A percentile compares a stretch with the other conserved stretches of the same genome.
Evolutionary conservation across 37 sponge, comb jelly and placozoan genomes (phyloP).

Genomic region (Hormiphora californensis): DNA sequence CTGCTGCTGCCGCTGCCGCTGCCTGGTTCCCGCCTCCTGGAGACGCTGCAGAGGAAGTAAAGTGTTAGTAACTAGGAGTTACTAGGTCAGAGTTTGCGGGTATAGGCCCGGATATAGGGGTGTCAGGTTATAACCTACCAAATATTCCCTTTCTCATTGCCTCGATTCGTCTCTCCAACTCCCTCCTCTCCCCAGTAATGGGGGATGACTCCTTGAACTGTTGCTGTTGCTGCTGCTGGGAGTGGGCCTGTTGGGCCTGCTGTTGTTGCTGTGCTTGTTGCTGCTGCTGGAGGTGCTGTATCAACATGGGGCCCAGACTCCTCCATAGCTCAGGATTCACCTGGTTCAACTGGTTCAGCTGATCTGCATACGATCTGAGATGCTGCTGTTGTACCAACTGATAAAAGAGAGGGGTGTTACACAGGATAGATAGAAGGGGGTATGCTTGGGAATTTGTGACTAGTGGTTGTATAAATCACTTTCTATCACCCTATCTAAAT

Average conservation of each 20-base stretch:
- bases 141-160: constrained; percentile 15
- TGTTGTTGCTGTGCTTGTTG: constrained; percentile 44
- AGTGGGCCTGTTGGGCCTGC: too few relatives aligned
- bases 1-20: too few relatives aligned
- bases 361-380: too few relatives aligned
- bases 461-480: too few relatives aligned
- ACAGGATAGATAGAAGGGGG: too few relatives aligned
- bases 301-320: background rate
- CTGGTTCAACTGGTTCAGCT: too few relatives aligned
- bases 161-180: background rate
- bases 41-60: background rate
- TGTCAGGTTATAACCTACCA: background rate
- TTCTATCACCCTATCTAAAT: too few relatives aligned
- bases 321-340: too few relatives aligned
- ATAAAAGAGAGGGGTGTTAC: too few relatives aligned
- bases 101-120: background rate
- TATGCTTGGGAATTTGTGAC: too few relatives aligned
- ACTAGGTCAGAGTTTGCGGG: background rate
- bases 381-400: too few relatives aligned
- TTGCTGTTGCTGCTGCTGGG: constrained; percentile 42
- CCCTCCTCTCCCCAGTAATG: background rate
- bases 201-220: background rate
- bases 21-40: too few relatives aligned
- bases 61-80: background rate
- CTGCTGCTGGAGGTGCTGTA: background rate